Percentiles rank a stretch among this genome's conserved stretches.
Evolutionary conservation across 2,113 vertebrate genomes (phyloP).

Genomic region (Pedetes capensis): DNA sequence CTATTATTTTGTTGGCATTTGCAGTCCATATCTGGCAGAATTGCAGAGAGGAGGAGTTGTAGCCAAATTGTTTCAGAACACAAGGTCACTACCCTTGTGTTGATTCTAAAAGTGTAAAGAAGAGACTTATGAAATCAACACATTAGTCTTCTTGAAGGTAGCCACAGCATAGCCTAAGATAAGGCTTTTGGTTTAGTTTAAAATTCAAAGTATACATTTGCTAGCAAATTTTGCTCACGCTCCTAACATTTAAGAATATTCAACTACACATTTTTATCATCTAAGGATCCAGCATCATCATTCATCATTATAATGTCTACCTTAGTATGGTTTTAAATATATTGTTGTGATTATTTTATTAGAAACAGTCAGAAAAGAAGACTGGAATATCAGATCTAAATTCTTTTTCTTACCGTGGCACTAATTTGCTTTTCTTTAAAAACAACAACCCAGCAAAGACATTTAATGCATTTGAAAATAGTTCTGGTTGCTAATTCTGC

Average conservation of each 20-base stretch:
- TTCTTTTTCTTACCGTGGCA: not conserved
- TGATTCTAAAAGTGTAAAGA: not conserved
- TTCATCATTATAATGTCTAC: not conserved
- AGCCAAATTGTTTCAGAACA: not conserved
- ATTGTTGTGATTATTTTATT: not conserved
- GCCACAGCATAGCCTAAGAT: not conserved
- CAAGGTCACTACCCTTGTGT: not conserved
- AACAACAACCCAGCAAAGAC: not conserved
- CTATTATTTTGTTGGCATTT: not conserved
- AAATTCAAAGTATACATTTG: not conserved
- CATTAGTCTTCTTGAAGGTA: not conserved
- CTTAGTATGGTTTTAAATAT: not conserved
- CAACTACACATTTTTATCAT: not conserved
- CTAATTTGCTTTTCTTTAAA: not conserved
- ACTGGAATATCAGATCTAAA: not conserved
- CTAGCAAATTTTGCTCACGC: not conserved
- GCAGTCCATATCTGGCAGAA: not conserved
- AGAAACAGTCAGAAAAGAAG: not conserved
- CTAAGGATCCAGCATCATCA: not conserved
- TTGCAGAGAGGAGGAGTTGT: not conserved
- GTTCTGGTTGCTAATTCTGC: not conserved
- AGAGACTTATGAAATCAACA: not conserved
- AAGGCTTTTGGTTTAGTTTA: slow-evolving; percentile 7
- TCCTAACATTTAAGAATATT: not conserved
- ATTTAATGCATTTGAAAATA: not conserved